Evolutionary conservation across 1,140 invertebrate genomes (phyloP).

Genomic region (Drosophila sechellia): DNA sequence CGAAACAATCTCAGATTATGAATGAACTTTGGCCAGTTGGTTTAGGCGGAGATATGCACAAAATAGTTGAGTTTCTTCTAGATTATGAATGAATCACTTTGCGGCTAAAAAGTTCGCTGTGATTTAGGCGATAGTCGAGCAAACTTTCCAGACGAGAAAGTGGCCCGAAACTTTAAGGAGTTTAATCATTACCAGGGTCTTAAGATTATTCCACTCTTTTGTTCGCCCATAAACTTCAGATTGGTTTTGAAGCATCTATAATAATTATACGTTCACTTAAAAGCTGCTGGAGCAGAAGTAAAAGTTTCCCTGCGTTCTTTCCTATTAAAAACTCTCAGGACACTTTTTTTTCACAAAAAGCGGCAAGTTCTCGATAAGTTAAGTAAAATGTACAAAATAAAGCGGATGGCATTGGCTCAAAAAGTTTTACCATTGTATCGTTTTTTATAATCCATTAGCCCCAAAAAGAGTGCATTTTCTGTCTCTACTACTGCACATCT

Average conservation of each 20-base stretch:
- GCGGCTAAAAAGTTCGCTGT: slow-evolving; percentile 26
- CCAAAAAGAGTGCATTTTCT: neutral
- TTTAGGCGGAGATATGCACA: slow-evolving; percentile 15
- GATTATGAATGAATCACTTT: slow-evolving; percentile 53
- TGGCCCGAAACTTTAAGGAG: slow-evolving; percentile 3
- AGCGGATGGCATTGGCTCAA: too few relatives aligned
- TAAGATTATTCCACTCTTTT: neutral
- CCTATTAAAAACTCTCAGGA: too few relatives aligned
- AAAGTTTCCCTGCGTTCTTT: too few relatives aligned
- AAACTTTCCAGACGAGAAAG: slow-evolving; percentile 22
- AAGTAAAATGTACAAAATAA: too few relatives aligned
- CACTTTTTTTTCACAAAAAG: too few relatives aligned
- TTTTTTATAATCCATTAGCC: neutral
- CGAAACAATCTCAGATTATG: slow-evolving; percentile 52
- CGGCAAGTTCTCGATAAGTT: neutral
- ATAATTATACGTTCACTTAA: neutral
- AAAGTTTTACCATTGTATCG: neutral
- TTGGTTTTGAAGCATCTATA: neutral
- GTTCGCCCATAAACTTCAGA: neutral
- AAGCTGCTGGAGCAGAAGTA: too few relatives aligned
- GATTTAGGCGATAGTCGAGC: slow-evolving; percentile 11
- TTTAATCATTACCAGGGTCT: neutral
- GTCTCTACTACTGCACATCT: neutral
- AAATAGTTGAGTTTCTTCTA: slow-evolving; percentile 23
- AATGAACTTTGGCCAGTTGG: slow-evolving; percentile 47